Evolutionary conservation across 2,113 vertebrate species (phyloP).

Genomic region (Nyctereutes procyonoides): DNA sequence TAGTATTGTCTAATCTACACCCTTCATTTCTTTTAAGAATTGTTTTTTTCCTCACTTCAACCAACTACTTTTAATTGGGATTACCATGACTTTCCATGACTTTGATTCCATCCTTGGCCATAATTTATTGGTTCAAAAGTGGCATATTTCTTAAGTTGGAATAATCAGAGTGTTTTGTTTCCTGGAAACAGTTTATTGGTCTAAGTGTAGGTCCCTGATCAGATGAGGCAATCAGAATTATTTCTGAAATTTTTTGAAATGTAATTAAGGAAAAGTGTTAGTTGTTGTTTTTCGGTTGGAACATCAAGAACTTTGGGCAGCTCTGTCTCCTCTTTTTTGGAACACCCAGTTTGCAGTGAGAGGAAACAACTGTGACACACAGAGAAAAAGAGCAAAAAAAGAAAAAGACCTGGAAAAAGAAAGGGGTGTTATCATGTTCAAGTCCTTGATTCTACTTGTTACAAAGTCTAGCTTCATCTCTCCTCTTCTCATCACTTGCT

Average conservation of each 20-base stretch:
- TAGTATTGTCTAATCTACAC: not conserved
- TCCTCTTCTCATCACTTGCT: not conserved
- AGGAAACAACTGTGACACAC: not conserved
- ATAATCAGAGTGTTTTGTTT: not conserved
- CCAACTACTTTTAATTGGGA: not conserved
- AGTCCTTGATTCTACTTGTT: not conserved
- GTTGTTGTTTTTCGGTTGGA: not conserved
- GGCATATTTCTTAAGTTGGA: not conserved
- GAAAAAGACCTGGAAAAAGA: not conserved
- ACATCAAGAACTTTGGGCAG: not conserved
- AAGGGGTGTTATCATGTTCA: not conserved
- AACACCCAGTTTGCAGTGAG: not conserved
- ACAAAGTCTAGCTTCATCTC: not conserved
- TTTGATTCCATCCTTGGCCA: not conserved
- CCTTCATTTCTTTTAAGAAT: not conserved
- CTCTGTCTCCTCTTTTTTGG: not conserved
- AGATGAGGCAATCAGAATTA: not conserved
- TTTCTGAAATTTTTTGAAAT: slow-evolving; percentile 16
- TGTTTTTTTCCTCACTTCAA: not conserved
- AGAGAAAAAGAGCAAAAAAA: not conserved
- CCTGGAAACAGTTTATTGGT: not conserved
- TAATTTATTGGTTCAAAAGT: not conserved
- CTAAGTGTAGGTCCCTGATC: not conserved
- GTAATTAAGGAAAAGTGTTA: slow-evolving; percentile 27
- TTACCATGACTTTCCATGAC: not conserved